A percentile compares a stretch with the other conserved stretches of the same genome.
phyloP scores from a whole-genome alignment of 2,113 vertebrate species.

The Anoplopoma fimbria region DNA sequence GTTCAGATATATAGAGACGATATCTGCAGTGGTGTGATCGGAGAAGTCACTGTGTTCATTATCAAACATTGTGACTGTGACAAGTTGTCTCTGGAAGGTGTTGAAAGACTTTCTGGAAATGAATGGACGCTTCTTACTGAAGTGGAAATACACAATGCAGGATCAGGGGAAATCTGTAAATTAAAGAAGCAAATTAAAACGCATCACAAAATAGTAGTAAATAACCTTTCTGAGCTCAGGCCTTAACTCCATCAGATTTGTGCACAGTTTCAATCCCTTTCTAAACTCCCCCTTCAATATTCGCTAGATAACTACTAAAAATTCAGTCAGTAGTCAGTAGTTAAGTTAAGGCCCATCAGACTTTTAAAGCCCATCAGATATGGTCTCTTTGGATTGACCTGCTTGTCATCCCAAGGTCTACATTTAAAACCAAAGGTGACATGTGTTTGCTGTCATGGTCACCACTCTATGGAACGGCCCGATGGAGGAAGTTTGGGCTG shows the following conservation, averaged over 20 bases:
- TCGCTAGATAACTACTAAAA: neutral
- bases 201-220: neutral
- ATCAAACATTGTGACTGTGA: neutral
- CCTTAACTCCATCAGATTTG: neutral
- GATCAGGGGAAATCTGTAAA: neutral
- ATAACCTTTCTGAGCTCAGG: neutral
- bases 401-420: slow-evolving; percentile 7
- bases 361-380: neutral
- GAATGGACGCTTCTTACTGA: neutral
- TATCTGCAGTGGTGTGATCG: neutral
- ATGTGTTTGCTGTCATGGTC: neutral
- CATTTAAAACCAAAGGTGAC: neutral
- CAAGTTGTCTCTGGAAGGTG: neutral
- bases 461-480: neutral
- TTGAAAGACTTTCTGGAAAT: neutral
- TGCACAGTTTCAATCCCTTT: neutral
- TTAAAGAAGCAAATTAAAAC: neutral
- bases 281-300: neutral
- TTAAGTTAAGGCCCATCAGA: neutral
- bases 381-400: neutral
- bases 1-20: neutral
- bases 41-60: neutral
- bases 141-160: neutral
- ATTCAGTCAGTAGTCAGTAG: neutral
- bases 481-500: neutral